A percentile compares a stretch with the other conserved stretches of the same genome.
phyloP scores from a whole-genome alignment of 2,113 vertebrate species.

The Macrotis lagotis region DNA sequence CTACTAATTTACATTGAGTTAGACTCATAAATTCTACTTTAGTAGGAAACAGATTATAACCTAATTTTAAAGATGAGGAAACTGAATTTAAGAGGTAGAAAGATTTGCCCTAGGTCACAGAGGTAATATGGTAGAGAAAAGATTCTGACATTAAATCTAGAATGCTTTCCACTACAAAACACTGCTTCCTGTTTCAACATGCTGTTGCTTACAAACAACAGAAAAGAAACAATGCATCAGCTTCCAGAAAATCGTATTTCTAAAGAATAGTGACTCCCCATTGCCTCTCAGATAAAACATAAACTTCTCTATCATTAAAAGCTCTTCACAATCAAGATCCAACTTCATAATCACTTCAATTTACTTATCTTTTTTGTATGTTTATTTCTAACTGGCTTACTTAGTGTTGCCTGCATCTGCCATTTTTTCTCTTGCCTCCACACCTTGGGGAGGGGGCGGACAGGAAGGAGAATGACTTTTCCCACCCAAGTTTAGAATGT shows the following conservation, averaged over 20 bases:
- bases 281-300: neutral
- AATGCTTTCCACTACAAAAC: no score
- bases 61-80: no score
- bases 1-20: no score
- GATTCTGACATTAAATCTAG: no score
- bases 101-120: no score
- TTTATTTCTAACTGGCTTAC: neutral
- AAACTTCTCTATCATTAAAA: neutral
- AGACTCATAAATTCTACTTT: no score
- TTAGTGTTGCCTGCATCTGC: neutral
- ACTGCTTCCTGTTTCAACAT: no score
- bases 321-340: neutral
- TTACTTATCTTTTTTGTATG: neutral
- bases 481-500: neutral
- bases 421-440: neutral
- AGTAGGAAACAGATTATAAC: no score
- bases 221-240: neutral
- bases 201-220: no score
- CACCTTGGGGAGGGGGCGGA: neutral
- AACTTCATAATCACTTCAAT: neutral
- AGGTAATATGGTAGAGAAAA: no score
- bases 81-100: no score
- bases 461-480: neutral
- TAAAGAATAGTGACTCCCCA: neutral
- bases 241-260: neutral